Conservation (phyloP, 2,888 invertebrate species). For the Apoderus coryli region DNA sequence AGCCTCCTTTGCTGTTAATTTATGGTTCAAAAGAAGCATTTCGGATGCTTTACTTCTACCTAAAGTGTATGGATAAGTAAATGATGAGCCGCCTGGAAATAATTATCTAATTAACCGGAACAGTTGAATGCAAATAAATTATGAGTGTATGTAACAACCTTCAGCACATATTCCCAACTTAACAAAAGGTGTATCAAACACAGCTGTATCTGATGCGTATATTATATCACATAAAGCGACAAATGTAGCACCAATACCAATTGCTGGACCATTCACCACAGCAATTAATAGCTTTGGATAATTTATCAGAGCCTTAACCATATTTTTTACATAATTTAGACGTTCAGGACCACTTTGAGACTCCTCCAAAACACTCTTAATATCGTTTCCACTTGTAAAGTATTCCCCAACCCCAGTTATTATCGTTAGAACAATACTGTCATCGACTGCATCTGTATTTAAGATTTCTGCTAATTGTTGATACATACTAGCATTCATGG, state of each 20-base stretch:
- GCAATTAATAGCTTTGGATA: constrained; percentile 81
- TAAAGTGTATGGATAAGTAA: constrained; percentile 70
- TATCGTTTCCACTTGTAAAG: constrained; percentile 78
- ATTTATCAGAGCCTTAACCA: constrained; percentile 62
- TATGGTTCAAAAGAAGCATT: constrained; percentile 46
- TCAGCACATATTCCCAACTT: constrained; percentile 75
- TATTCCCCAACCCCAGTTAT: constrained; percentile 70
- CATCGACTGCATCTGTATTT: constrained; percentile 52
- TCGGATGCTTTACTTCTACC: constrained; percentile 59
- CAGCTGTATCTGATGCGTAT: constrained; percentile 74
- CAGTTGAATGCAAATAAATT: no score
- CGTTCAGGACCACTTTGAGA: constrained; percentile 3
- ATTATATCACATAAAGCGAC: constrained; percentile 77
- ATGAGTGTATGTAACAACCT: no score
- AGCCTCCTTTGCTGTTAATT: constrained; percentile 69
- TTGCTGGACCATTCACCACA: constrained; percentile 85
- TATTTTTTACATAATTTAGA: constrained; percentile 27
- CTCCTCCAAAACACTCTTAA: constrained; percentile 22
- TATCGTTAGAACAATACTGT: constrained; percentile 50
- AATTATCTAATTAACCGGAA: neutral
- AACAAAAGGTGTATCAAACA: constrained; percentile 79
- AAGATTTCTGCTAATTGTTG: constrained; percentile 45
- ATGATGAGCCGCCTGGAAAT: constrained; percentile 55
- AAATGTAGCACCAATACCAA: constrained; percentile 80
- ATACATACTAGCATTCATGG: constrained; percentile 56